phyloP scores from a whole-genome alignment of 2,888 invertebrate species.

The Macaria notata region DNA sequence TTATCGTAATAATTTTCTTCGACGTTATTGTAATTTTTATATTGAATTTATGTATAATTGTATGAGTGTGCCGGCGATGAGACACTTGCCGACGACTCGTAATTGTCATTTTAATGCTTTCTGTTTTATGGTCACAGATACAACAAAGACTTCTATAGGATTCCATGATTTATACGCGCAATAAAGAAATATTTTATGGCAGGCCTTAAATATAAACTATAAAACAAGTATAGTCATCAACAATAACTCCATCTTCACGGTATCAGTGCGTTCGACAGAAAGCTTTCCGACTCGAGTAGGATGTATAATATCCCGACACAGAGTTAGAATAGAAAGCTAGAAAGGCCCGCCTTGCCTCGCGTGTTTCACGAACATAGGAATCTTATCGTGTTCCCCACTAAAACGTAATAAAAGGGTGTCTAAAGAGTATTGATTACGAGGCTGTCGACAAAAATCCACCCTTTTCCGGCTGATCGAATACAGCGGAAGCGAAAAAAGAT shows the following conservation, averaged over 20 bases:
- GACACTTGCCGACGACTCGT: constrained; percentile 46
- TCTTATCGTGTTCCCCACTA: constrained; percentile 27
- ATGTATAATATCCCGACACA: background rate
- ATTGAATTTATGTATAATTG: too few species aligned
- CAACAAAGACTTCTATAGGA: constrained; percentile 49
- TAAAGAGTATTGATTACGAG: constrained; percentile 61
- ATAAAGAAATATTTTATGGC: constrained; percentile 42
- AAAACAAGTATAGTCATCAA: constrained; percentile 26
- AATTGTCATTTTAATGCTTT: constrained; percentile 55
- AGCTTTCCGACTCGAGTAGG: background rate
- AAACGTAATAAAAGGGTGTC: constrained; percentile 52
- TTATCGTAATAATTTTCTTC: too few species aligned
- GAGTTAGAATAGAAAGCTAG: constrained; percentile 5
- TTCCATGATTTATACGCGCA: constrained; percentile 49
- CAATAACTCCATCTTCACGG: constrained; percentile 22
- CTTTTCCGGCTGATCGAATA: constrained; percentile 61
- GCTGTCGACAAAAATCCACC: constrained; percentile 59
- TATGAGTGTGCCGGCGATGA: constrained; percentile 42
- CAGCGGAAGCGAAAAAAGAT: constrained; percentile 73
- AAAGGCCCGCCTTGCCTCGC: constrained; percentile 17
- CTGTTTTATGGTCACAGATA: constrained; percentile 52
- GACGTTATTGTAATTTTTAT: too few species aligned
- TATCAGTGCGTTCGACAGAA: constrained; percentile 6
- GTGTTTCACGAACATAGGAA: constrained; percentile 24
- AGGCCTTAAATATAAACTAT: constrained; percentile 32